Evolutionary conservation across 2,888 invertebrate species (phyloP), one percentile per base, ranked within the genome.

Genomic region (Aleiodes leptofemur): DNA sequence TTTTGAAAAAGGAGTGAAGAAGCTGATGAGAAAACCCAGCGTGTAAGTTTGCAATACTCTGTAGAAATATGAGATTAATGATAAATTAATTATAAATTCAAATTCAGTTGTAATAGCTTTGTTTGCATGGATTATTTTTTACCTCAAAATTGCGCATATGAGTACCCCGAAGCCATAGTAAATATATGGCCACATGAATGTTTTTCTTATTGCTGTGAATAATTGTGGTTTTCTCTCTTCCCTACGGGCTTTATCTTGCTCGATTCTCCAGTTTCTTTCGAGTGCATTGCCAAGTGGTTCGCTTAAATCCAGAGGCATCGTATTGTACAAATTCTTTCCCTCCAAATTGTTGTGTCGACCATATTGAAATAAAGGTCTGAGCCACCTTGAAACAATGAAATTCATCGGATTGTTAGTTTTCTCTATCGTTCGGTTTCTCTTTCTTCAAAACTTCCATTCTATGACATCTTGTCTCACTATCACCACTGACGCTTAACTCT

Each of bases 271-370:
- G 73, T 92, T 88, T 80, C 90, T 90, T 87, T 94, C 94, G 53
- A 95, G 89, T 16, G 90, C 90, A 86, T 94, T 92, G 8, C 94
- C 94, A n/a, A 95, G 90, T n/a, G 89, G 87, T 76, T 93, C 92
- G 0, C 95, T 95, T 61, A 91, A 89, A 87, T 95, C 95, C 14
- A 90, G 89, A 1, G 91, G 89, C 23, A 93, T 90, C 7, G 93
- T 91, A 83, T 92, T 92, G 90, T 93, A 94, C 31, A 95, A 88
- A 84, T 95, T 94, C 81, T 93, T 92, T 13, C 92, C 84, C 76
- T 93, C 92, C 72, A 95, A 90, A 76, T 94, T 93, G 77, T 92
- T 90, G 80, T 91, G 91, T 82, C 91, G 92, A 61, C 95, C 95
- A 85, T 92, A 91, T 84, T 91, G 91, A 83, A 94, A 93, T 77